Evolutionary conservation across 2,888 invertebrate species (phyloP).

Genomic region (Liodrosophila aerea): DNA sequence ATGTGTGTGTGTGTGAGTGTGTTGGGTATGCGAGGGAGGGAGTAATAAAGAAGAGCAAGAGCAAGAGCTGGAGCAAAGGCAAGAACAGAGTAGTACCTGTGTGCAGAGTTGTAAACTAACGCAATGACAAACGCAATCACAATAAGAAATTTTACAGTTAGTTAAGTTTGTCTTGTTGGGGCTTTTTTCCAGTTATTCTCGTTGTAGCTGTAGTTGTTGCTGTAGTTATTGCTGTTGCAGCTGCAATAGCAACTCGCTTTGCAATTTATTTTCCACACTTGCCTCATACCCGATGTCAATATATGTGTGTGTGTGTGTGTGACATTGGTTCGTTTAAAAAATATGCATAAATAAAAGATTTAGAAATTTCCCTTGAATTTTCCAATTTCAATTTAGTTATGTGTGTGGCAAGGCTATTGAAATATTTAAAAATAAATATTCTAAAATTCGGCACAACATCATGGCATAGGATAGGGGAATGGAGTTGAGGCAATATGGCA

Average conservation of each 20-base stretch:
- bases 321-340: conserved; percentile 33
- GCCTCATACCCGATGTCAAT: no score
- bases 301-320: conserved; percentile 4
- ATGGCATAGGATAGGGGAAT: neutral
- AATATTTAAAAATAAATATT: conserved; percentile 46
- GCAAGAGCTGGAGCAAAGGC: neutral
- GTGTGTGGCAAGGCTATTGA: conserved; percentile 25
- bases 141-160: conserved; percentile 77
- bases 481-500: conserved; percentile 27
- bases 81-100: conserved; percentile 33
- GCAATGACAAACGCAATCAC: conserved; percentile 78
- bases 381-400: conserved; percentile 34
- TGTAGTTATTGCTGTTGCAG: conserved; percentile 13
- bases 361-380: conserved; percentile 14
- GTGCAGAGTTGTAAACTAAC: conserved; percentile 75
- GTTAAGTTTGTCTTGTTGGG: conserved; percentile 73
- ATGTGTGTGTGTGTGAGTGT: conserved; percentile 25
- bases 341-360: conserved; percentile 60
- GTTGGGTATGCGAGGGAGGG: conserved; percentile 11
- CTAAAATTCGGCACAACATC: conserved; percentile 49
- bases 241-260: conserved; percentile 32
- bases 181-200: conserved; percentile 29
- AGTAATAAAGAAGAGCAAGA: neutral
- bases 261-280: conserved; percentile 50
- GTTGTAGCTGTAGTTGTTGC: conserved; percentile 17